Conservation (phyloP, 2,113 vertebrate genomes). For the Myotis yumanensis region DNA sequence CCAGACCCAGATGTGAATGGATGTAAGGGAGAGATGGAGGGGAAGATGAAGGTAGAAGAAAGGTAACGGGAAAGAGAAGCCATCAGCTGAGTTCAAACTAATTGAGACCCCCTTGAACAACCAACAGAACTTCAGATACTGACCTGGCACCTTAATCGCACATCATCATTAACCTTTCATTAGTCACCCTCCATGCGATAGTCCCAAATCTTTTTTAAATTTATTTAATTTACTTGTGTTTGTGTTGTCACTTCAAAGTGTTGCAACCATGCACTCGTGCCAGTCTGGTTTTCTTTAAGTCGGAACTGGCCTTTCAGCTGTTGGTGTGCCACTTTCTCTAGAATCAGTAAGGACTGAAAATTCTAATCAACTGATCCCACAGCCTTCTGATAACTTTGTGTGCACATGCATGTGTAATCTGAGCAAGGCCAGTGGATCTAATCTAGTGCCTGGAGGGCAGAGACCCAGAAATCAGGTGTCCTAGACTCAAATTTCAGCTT, state of each 20-base stretch:
- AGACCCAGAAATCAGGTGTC: conserved; percentile 4
- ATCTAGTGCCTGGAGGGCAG: conserved; percentile 49
- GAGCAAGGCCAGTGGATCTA: not conserved
- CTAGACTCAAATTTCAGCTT: conserved; percentile 34
- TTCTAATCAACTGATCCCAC: not conserved
- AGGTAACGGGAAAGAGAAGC: not conserved
- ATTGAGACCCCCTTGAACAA: not conserved
- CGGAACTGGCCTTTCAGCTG: not conserved
- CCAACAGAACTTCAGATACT: not conserved
- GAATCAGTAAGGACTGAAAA: conserved; percentile 8
- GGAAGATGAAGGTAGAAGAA: not conserved
- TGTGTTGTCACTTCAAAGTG: conserved; percentile 27
- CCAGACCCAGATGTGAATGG: not conserved
- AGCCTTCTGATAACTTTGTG: not conserved
- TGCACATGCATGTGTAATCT: not conserved
- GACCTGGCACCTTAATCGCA: not conserved
- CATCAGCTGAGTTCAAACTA: not conserved
- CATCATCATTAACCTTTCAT: not conserved
- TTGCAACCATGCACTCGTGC: not conserved
- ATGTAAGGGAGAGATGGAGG: not conserved
- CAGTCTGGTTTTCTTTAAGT: conserved; percentile 35
- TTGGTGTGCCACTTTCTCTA: not conserved
- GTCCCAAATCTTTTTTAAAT: not conserved
- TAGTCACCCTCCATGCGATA: not conserved
- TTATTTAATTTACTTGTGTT: not conserved